phyloP scores from a whole-genome alignment of 2,797 vertebrate species.

The Pseudochaenichthys georgianus region DNA sequence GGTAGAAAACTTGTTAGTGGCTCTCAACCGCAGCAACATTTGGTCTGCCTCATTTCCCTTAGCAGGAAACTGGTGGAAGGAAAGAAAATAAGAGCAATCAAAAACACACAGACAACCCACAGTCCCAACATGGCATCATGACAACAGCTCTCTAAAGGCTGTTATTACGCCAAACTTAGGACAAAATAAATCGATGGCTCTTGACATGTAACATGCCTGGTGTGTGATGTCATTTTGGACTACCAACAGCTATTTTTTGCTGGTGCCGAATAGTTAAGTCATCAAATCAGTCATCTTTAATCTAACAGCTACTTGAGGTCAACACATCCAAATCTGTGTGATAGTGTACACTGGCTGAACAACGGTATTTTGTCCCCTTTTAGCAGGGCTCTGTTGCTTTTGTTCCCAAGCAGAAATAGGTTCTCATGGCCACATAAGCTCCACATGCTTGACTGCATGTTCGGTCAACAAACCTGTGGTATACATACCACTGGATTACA shows the following conservation, averaged over 20 bases:
- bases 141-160: slow-evolving; percentile 4
- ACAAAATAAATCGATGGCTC: not conserved
- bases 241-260: not conserved
- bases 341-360: not conserved
- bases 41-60: slow-evolving; percentile 44
- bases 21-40: slow-evolving; percentile 20
- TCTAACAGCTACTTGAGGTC: not conserved
- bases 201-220: not conserved
- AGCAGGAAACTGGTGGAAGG: slow-evolving; percentile 32
- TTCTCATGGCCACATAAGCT: slow-evolving; percentile 2
- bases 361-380: not conserved
- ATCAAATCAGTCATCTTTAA: not conserved
- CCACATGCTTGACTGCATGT: slow-evolving; percentile 14
- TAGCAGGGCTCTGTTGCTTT: not conserved
- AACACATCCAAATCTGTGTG: not conserved
- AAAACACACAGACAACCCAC: slow-evolving; percentile 9
- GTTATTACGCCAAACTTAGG: not conserved
- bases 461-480: slow-evolving; percentile 22
- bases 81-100: slow-evolving; percentile 38
- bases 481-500: slow-evolving; percentile 27
- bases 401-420: slow-evolving; percentile 11
- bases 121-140: not conserved
- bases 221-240: not conserved
- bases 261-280: not conserved
- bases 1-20: not conserved